Conservation (phyloP, 2,113 vertebrate species). For the Nanorana parkeri region DNA sequence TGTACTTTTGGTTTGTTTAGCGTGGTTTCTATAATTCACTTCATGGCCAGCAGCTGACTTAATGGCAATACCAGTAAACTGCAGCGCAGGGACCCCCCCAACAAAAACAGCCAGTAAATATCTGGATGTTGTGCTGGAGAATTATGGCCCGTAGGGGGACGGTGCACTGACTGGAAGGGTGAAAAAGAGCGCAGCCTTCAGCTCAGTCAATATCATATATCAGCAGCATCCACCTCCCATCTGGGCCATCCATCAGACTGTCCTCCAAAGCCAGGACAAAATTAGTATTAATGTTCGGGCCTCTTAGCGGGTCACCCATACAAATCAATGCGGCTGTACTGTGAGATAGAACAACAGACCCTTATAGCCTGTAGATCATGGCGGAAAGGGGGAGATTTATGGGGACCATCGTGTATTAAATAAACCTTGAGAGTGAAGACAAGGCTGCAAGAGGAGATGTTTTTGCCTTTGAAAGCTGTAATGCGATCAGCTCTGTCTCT, state of each 20-base stretch:
- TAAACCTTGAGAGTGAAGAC: background rate
- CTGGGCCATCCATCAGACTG: slow-evolving; percentile 28
- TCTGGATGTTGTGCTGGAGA: background rate
- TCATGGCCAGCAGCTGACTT: too few species aligned
- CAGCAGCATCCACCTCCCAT: slow-evolving; percentile 4
- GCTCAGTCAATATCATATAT: slow-evolving; percentile 33
- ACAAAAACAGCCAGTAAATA: background rate
- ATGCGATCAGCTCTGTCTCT: background rate
- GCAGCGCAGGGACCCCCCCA: too few species aligned
- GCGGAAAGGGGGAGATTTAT: background rate
- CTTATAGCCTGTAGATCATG: background rate
- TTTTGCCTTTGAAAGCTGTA: background rate
- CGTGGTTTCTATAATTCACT: too few species aligned
- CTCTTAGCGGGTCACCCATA: slow-evolving; percentile 14
- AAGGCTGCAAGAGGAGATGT: background rate
- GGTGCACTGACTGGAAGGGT: background rate
- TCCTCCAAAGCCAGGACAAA: slow-evolving; percentile 30
- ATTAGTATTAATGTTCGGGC: slow-evolving; percentile 29
- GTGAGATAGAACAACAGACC: slow-evolving; percentile 7
- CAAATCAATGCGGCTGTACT: slow-evolving; percentile 1
- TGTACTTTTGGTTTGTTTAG: too few species aligned
- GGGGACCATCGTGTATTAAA: background rate
- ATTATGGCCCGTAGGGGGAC: background rate
- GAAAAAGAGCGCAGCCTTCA: slow-evolving; percentile 5
- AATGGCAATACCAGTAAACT: too few species aligned